Percentiles rank a stretch among this genome's conserved stretches.
phyloP scores from a whole-genome alignment of 2,113 vertebrate species.

The Hypomesus transpacificus region DNA sequence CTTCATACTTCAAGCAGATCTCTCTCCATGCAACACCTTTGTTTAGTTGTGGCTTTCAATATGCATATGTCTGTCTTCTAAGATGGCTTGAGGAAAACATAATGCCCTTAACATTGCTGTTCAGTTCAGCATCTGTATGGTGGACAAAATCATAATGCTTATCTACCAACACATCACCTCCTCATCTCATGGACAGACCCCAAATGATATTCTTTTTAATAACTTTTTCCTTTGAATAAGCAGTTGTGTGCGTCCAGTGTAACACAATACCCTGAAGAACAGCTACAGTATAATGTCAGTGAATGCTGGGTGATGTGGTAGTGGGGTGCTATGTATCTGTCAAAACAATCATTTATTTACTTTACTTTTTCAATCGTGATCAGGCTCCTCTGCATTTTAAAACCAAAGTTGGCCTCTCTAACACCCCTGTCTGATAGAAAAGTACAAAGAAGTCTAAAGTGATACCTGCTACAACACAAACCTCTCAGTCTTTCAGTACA shows the following conservation, averaged over 20 bases:
- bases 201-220: background rate
- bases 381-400: background rate
- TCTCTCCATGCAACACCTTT: constrained; percentile 26
- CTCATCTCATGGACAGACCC: background rate
- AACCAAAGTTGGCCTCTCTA: constrained; percentile 49
- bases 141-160: constrained; percentile 32
- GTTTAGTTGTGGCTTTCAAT: constrained; percentile 38
- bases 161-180: constrained; percentile 1
- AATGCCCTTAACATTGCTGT: constrained; percentile 44
- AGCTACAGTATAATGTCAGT: too few species aligned
- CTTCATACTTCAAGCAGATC: constrained; percentile 24
- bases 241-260: background rate
- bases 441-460: constrained; percentile 57
- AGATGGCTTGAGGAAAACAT: constrained; percentile 27
- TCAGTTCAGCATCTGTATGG: constrained; percentile 42
- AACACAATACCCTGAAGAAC: background rate
- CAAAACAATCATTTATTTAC: too few species aligned
- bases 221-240: background rate
- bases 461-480: constrained; percentile 41
- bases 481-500: constrained; percentile 20
- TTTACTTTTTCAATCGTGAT: constrained; percentile 10
- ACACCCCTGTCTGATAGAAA: constrained; percentile 25
- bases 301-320: too few species aligned
- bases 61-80: constrained; percentile 30
- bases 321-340: too few species aligned